Conservation (phyloP, 2,888 invertebrate genomes). For the Pelosia muscerda region DNA sequence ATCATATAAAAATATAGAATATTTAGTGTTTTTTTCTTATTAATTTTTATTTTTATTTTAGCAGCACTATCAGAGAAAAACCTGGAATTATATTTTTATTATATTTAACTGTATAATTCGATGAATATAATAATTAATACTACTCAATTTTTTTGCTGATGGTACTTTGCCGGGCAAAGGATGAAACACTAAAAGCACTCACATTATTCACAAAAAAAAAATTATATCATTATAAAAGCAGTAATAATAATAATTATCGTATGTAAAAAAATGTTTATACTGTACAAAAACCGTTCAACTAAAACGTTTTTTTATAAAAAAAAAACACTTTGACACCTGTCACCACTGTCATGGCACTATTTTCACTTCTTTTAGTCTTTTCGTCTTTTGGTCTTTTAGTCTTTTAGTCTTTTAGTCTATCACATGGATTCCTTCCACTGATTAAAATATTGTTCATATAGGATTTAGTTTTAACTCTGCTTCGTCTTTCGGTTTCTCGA, state of each 20-base stretch:
- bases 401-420: background rate
- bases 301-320: background rate
- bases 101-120: no score
- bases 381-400: background rate
- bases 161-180: background rate
- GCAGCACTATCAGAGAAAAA: no score
- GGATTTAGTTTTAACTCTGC: constrained; percentile 75
- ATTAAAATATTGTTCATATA: constrained; percentile 51
- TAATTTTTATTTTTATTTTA: no score
- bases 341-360: constrained; percentile 40
- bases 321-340: background rate
- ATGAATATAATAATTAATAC: no score
- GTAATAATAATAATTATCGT: background rate
- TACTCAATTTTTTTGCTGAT: background rate
- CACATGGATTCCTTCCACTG: constrained; percentile 10
- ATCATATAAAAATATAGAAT: background rate
- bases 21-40: no score
- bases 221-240: background rate
- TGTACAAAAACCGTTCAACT: background rate
- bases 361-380: constrained; percentile 28
- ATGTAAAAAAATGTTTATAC: background rate
- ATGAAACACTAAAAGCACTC: background rate
- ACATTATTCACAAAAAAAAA: background rate
- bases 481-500: constrained; percentile 70
- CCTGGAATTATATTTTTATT: no score